Evolutionary conservation across 2,113 vertebrate species (phyloP), one percentile per base, ranked within the genome.

Genomic region (Dicentrarchus labrax): DNA sequence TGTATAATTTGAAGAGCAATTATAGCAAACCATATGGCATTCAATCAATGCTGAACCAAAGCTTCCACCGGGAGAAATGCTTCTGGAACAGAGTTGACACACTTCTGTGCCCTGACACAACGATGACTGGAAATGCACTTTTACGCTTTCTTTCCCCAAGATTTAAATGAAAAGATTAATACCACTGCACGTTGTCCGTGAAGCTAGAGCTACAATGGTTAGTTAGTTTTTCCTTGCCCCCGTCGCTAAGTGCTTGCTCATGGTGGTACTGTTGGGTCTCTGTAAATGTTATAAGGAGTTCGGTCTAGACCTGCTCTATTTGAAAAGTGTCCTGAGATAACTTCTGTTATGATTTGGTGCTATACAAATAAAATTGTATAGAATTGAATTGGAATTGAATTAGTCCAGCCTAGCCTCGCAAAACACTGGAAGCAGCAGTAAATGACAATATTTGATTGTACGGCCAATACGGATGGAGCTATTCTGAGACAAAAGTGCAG

Each of bases 1-100:
- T 66, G 61, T 77, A 80, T 80, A 30, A 73, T 82, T 57, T 86
- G 62, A 80, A 24, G 36, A 43, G 11, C 51, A 79, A 68, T 79
- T 50, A 53, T 4, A 72, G 53, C n/a, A 66, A 83, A 78, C 19
- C 47, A 65, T 62, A 2, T 17, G 15, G 36, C 39, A 59, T 57
- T 73, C 21, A 77, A 60, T 74, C 41, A 69, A 30, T 57, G 22
- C 57, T 39, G 19, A 72, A 30, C 45, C 78, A 62, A 67, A 74
- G 22, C 22, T 12, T 41, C 6, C 8, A 71, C 6, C 10, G 53
- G 60, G 57, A 54, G 39, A 45, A 78, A 53, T 39, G 30, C 30
- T 30, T 30, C 30, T 30, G 5, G 10, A n/a, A 72, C 72, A 76
- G 19, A 61, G 30, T 17, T 7, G 30, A 61, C 47, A 61, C 6